phyloP scores from a whole-genome alignment of 2,888 invertebrate species.

The Pachymerium ferrugineum region DNA sequence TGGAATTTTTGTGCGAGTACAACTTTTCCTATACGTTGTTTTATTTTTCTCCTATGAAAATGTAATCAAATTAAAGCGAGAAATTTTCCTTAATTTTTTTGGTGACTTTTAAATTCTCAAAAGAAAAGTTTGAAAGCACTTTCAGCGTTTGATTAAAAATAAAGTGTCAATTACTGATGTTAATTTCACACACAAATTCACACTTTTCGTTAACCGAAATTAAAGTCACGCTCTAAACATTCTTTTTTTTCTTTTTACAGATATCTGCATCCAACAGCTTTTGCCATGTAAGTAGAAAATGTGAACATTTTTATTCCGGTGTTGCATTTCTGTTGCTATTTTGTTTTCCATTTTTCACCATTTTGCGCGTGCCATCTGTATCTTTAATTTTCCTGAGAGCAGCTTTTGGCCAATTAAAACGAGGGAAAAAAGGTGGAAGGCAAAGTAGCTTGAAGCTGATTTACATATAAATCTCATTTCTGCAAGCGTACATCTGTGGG shows the following conservation, averaged over 20 bases:
- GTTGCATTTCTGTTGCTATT: not conserved
- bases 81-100: too few relatives aligned
- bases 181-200: not conserved
- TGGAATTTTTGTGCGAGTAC: too few relatives aligned
- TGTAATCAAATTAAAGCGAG: not conserved
- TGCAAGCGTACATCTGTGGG: not conserved
- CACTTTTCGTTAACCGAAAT: not conserved
- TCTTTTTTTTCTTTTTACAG: conserved; percentile 54
- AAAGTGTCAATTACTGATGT: not conserved
- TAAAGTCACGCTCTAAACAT: not conserved
- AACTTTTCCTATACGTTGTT: not conserved
- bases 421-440: not conserved
- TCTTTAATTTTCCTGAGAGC: conserved; percentile 10
- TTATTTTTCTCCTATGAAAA: not conserved
- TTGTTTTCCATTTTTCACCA: conserved; percentile 19
- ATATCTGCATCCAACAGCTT: conserved; percentile 81
- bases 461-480: conserved; percentile 20
- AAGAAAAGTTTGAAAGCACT: not conserved
- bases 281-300: conserved; percentile 50
- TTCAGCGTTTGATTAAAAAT: not conserved
- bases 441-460: not conserved
- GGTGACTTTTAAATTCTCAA: not conserved
- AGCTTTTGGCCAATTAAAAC: conserved; percentile 16
- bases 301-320: not conserved
- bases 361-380: not conserved